phyloP scores from a whole-genome alignment of 1,140 invertebrate species.

The Pissodes strobi region DNA sequence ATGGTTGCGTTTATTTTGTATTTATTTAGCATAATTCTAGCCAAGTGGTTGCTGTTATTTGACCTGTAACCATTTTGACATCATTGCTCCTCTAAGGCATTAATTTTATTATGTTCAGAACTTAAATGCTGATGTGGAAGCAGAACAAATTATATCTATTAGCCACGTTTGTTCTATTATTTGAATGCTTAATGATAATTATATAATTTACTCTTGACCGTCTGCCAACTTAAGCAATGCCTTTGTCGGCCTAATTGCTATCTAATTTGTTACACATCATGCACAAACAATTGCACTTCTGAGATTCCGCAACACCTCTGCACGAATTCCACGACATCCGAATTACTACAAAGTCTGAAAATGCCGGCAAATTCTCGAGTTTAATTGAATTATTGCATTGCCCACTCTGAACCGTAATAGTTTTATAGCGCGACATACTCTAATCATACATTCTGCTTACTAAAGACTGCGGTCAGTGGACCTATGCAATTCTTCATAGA shows the following conservation, averaged over 20 bases:
- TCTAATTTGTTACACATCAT: not conserved
- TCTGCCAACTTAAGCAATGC: no score
- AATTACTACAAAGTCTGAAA: conserved; percentile 25
- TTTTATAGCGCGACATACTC: conserved; percentile 23
- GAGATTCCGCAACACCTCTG: conserved; percentile 36
- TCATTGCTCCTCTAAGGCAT: no score
- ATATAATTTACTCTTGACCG: no score
- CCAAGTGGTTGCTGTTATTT: no score
- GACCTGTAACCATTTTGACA: no score
- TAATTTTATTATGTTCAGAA: no score
- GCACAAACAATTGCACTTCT: conserved; percentile 19
- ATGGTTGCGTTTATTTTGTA: no score
- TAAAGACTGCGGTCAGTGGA: conserved; percentile 36
- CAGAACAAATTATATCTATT: no score
- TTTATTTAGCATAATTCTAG: no score
- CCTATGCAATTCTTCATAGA: conserved; percentile 35
- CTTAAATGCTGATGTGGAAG: no score
- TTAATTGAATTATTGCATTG: conserved; percentile 18
- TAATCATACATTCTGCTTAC: conserved; percentile 35
- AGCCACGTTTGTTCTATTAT: no score
- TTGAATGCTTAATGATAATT: no score
- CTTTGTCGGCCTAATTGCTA: not conserved
- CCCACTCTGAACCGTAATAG: conserved; percentile 9
- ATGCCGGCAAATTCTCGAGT: conserved; percentile 12
- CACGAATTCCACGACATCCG: conserved; percentile 29